Evolutionary conservation across 2,888 invertebrate species (phyloP), one percentile per base, ranked within the genome.

Genomic region (Andrena dorsata): DNA sequence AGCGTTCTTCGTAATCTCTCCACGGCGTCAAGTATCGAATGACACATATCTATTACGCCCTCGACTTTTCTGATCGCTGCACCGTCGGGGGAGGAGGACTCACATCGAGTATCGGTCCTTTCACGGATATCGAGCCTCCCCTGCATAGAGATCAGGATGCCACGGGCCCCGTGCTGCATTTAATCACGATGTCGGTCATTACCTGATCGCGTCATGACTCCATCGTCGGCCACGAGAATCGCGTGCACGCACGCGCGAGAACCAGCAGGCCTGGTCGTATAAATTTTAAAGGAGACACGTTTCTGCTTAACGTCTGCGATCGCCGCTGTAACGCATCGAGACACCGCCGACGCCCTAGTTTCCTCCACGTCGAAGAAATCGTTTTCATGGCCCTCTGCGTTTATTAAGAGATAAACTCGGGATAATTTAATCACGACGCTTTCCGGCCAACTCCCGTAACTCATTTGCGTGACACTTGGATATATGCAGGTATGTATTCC

Each of bases 201-300:
- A 85, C 80, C 87, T 80, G 77, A 56, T 87, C 71, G 79, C 70
- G 71, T 89, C 82, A 81, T 72, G 76, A 78, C 80, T 84, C 70
- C 63, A 83, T 79, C 79, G 70, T 76, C 64, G 71, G 65, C 20
- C 20, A 49, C 47, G 28, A 16, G 74, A 65, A 69, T 26, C 51
- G 58, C 66, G 71, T 53, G 51, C 58, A 65, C 35, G 23, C 71
- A 10, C 63, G 28, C 32, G 32, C 32, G 16, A 49, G 64, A 49
- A 35, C 76, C 61, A 58, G 32, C 13, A 26, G 63, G 53, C 3
- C 73, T 8, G 86, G 78, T 88, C 85, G 77, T 86, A 88, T 88
- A 91, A 90, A 91, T 90, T 86, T 87, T 81, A 90, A 85, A 85
- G 88, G n/a, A 83, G 78, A 81, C 85, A 80, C 85, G 84, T 80